phyloP scores from a whole-genome alignment of 2,888 invertebrate genomes.

The Drosophila mayaguana region DNA sequence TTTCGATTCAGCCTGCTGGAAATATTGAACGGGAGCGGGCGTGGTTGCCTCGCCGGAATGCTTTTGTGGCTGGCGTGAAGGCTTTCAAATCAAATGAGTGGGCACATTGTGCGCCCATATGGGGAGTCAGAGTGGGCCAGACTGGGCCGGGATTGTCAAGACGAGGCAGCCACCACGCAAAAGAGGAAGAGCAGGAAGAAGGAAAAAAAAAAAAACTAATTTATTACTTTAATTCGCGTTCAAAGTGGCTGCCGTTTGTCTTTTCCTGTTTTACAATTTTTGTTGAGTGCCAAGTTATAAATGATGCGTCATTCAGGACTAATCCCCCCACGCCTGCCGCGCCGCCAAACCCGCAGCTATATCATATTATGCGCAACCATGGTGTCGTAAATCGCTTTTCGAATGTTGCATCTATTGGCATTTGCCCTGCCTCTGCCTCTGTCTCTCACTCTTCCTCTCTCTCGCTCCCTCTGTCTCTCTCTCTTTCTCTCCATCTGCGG shows the following conservation, averaged over 20 bases:
- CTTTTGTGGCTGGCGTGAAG: slow-evolving; percentile 65
- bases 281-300: slow-evolving; percentile 72
- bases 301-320: slow-evolving; percentile 67
- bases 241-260: slow-evolving; percentile 72
- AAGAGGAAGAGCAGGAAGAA: neutral
- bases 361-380: slow-evolving; percentile 75
- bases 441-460: too few species aligned
- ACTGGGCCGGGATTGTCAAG: slow-evolving; percentile 39
- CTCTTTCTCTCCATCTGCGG: neutral
- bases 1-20: slow-evolving; percentile 57
- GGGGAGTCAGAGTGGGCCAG: neutral
- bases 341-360: slow-evolving; percentile 6
- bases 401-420: slow-evolving; percentile 71
- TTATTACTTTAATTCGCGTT: slow-evolving; percentile 73
- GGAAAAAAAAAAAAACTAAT: slow-evolving; percentile 51
- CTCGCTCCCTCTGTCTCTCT: neutral
- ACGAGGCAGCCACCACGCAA: slow-evolving; percentile 22
- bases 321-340: slow-evolving; percentile 15
- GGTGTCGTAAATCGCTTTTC: slow-evolving; percentile 76
- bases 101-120: slow-evolving; percentile 57
- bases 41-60: slow-evolving; percentile 54
- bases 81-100: slow-evolving; percentile 75
- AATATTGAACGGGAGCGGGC: slow-evolving; percentile 35
- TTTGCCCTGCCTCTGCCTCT: slow-evolving; percentile 15
- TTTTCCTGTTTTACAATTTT: slow-evolving; percentile 70